phyloP scores from a whole-genome alignment of 2,113 vertebrate species.

The Arothron firmamentum region DNA sequence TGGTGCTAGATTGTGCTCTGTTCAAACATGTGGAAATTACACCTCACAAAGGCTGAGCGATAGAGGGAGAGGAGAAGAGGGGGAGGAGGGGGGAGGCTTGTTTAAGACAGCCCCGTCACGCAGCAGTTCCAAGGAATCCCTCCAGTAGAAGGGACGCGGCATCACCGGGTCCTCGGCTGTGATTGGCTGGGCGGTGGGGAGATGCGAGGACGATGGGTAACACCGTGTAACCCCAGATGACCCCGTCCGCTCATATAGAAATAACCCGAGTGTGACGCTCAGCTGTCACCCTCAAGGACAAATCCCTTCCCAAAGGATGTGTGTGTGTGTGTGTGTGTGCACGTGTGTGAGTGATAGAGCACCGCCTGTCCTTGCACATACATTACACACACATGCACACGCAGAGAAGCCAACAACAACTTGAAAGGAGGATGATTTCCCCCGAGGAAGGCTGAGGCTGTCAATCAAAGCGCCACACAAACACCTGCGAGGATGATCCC shows the following conservation, averaged over 20 bases:
- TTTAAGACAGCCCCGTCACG: constrained; percentile 77
- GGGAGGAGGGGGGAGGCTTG: constrained; percentile 47
- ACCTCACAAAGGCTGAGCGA: constrained; percentile 25
- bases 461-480: constrained; percentile 34
- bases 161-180: constrained; percentile 71
- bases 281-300: constrained; percentile 38
- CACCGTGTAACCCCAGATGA: constrained; percentile 74
- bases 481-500: constrained; percentile 41
- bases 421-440: constrained; percentile 54
- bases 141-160: constrained; percentile 81
- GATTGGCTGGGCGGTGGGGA: constrained; percentile 79
- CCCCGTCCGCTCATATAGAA: constrained; percentile 71
- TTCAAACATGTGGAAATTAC: constrained; percentile 44
- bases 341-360: constrained; percentile 17
- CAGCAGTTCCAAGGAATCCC: constrained; percentile 88
- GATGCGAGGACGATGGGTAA: constrained; percentile 52
- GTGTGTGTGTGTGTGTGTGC: constrained; percentile 8
- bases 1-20: constrained; percentile 59
- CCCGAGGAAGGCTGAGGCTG: constrained; percentile 24
- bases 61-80: not conserved
- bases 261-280: constrained; percentile 34
- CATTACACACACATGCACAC: constrained; percentile 5
- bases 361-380: constrained; percentile 36
- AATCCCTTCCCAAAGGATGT: constrained; percentile 15
- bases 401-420: constrained; percentile 8